These are phyloP conservation scores for Neodiprion virginianus DNA, from an alignment of 1,140 invertebrate species.

Conservation along the genomic window DNA sequence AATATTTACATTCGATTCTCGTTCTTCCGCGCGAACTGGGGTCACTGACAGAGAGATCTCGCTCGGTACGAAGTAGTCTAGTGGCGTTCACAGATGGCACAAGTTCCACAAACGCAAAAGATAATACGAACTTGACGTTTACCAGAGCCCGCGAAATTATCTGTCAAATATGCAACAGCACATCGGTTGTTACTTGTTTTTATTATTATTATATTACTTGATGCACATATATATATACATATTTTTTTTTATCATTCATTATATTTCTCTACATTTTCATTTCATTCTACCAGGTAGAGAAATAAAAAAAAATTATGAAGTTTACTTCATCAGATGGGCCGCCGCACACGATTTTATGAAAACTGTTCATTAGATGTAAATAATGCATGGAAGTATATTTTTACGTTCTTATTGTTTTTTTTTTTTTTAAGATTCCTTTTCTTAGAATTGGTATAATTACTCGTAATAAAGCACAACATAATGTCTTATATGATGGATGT, in stretches of 20 bases:
- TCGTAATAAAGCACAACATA: no score
- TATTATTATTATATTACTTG: not conserved
- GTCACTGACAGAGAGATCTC: constrained; percentile 2
- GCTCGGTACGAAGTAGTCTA: not conserved
- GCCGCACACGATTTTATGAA: no score
- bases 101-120: constrained; percentile 37
- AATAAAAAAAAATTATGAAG: no score
- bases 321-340: no score
- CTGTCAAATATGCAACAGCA: not conserved
- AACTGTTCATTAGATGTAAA: not conserved
- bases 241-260: not conserved
- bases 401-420: not conserved
- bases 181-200: not conserved
- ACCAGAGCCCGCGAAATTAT: constrained; percentile 8
- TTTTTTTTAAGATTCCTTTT: not conserved
- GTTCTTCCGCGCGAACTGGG: constrained; percentile 2
- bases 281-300: no score
- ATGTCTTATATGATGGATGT: no score
- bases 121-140: constrained; percentile 32
- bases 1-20: not conserved
- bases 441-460: not conserved
- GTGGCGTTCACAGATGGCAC: constrained; percentile 48
- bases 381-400: not conserved
- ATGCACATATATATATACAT: not conserved
- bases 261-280: not conserved